A percentile compares a stretch with the other conserved stretches of the same genome.
These are phyloP conservation scores for Hypotaenidia philippensis DNA, from an alignment of 2,797 vertebrate genomes.

Conservation along the genomic window DNA sequence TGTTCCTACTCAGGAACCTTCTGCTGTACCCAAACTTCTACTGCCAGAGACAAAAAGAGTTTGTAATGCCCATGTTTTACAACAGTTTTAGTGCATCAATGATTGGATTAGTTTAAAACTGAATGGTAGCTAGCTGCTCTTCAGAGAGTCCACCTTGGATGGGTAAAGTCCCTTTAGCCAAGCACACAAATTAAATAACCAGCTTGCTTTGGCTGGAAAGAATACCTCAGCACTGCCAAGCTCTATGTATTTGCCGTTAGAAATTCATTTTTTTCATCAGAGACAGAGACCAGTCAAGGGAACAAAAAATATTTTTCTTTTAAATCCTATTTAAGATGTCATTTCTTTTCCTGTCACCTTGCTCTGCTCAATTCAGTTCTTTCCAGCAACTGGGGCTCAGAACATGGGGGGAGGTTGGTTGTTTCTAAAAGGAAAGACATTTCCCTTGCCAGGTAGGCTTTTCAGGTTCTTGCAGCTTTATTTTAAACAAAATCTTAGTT, in stretches of 20 bases:
- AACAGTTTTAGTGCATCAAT: background rate
- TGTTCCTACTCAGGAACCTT: fast-evolving
- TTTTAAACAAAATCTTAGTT: background rate
- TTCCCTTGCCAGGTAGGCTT: background rate
- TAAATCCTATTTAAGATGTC: background rate
- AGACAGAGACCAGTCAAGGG: background rate
- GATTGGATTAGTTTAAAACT: background rate
- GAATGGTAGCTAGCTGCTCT: background rate
- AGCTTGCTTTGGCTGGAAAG: background rate
- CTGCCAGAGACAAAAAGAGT: background rate
- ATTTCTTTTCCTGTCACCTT: background rate
- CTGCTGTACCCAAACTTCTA: background rate
- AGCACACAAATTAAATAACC: background rate
- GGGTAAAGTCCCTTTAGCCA: background rate
- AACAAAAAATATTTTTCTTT: background rate
- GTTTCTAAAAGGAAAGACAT: background rate
- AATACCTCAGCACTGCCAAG: background rate
- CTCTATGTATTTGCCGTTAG: background rate
- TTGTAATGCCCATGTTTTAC: fast-evolving
- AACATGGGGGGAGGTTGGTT: fast-evolving
- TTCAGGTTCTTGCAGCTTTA: background rate
- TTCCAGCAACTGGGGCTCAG: background rate
- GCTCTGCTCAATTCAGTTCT: background rate
- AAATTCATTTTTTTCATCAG: background rate
- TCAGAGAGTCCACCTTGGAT: background rate